Evolutionary conservation across 2,113 vertebrate genomes (phyloP).

Genomic region (Megalops atlanticus): DNA sequence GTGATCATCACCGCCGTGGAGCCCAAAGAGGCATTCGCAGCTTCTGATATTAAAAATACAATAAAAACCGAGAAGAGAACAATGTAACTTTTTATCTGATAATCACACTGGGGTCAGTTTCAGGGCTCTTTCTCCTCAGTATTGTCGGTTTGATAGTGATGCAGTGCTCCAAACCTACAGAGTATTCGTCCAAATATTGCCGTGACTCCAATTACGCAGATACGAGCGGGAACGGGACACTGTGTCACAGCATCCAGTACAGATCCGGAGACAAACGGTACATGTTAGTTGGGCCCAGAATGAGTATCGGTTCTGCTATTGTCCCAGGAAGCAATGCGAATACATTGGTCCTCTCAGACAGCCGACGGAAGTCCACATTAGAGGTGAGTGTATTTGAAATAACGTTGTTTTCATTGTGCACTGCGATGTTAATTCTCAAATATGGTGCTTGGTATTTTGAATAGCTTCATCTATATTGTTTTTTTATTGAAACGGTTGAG

Average conservation of each 20-base stretch:
- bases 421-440: neutral
- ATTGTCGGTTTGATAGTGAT: constrained; percentile 25
- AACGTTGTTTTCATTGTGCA: neutral
- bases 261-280: constrained; percentile 27
- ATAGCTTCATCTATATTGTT: too few relatives aligned
- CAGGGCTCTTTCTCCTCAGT: constrained; percentile 27
- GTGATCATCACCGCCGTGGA: constrained; percentile 21
- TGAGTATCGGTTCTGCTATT: constrained; percentile 26
- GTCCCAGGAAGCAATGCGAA: constrained; percentile 40
- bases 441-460: too few relatives aligned
- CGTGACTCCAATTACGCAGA: constrained; percentile 17
- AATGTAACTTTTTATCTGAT: constrained; percentile 32
- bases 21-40: constrained; percentile 14
- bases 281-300: constrained; percentile 32
- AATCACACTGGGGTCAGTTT: constrained; percentile 22
- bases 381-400: constrained; percentile 28
- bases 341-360: constrained; percentile 46
- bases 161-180: constrained; percentile 27
- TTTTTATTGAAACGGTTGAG: too few relatives aligned
- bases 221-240: constrained; percentile 26
- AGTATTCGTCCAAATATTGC: constrained; percentile 21
- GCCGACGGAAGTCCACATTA: constrained; percentile 33
- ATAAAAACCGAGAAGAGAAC: neutral
- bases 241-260: constrained; percentile 34
- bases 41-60: neutral